Evolutionary conservation across 2,113 vertebrate species (phyloP), one percentile per base, ranked within the genome.

Genomic region (Euleptes europaea): DNA sequence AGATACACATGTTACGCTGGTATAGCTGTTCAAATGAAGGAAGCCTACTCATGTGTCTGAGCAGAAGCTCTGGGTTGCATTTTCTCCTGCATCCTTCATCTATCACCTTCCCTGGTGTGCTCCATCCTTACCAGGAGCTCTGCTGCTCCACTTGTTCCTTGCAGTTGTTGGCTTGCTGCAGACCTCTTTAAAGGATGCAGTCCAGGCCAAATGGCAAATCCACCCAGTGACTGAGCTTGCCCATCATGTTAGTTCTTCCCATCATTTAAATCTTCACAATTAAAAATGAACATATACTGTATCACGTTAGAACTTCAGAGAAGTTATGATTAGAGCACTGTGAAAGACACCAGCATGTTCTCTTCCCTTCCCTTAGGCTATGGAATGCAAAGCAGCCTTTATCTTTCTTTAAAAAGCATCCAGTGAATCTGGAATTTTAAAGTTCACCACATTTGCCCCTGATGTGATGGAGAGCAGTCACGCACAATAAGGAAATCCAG

Each of bases 311-410:
- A 71, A 63, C 9, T 35, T 12, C 54, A 87, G 8, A 79, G 60
- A 71, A 84, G 23, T 33, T 84, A 74, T 83, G 17, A 82, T 75
- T 31, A 84, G 78, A 47, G 80, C 80, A 78, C 42, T 28, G 5
- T 77, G 54, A 69, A 80, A 86, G 40, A 80, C 73, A 44, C 7
- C 14, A 19, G 42, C 14, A 12, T 38, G 74, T 28, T 1, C 0
- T 0, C 0, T 5, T 84, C 71, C 40, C 38, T 2, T 1, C 31
- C 12, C 17, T 11, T 17, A 47, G 7, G 47, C 84, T 88, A 47
- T 40, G 69, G 0, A 0, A 23, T 57, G 0, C 51, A 88, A 69
- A 80, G 85, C 42, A 40, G 10, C 26, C 51, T 47, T 0, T 49
- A 70, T 83, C 31, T 7, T 19, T 4, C 7, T 82, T 86, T 72